Evolutionary conservation across 2,888 invertebrate genomes (phyloP).

Genomic region (Crossocerus cetratus): DNA sequence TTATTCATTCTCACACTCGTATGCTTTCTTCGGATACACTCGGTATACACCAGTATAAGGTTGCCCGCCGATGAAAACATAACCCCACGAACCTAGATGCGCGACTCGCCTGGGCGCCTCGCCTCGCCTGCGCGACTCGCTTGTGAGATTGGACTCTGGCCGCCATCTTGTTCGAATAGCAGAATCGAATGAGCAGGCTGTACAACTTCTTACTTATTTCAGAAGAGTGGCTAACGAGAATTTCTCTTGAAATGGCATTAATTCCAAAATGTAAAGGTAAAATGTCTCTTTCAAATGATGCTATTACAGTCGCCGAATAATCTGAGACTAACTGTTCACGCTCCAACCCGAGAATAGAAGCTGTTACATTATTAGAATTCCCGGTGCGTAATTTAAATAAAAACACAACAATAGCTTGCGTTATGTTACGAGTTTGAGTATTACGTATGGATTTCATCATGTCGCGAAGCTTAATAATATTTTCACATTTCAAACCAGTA

Average conservation of each 20-base stretch:
- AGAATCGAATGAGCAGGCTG: too few species aligned
- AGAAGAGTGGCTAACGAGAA: slow-evolving; percentile 41
- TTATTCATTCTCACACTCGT: too few species aligned
- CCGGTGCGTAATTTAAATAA: slow-evolving; percentile 46
- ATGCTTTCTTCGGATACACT: too few species aligned
- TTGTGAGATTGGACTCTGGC: too few species aligned
- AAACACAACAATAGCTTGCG: background rate
- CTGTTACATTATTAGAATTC: slow-evolving; percentile 39
- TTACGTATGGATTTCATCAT: slow-evolving; percentile 1
- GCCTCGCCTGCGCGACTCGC: too few species aligned
- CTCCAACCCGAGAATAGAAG: slow-evolving; percentile 35
- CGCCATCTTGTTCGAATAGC: too few species aligned
- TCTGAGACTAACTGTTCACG: slow-evolving; percentile 46
- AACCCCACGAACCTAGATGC: too few species aligned
- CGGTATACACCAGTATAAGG: too few species aligned
- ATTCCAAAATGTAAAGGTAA: slow-evolving; percentile 46
- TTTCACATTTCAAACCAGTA: background rate
- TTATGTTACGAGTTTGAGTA: background rate
- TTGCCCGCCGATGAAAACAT: too few species aligned
- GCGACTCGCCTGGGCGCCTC: too few species aligned
- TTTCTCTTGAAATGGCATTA: slow-evolving; percentile 29
- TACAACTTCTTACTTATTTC: slow-evolving; percentile 32
- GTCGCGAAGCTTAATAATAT: slow-evolving; percentile 1
- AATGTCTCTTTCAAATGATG: slow-evolving; percentile 54
- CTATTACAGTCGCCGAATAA: slow-evolving; percentile 40